Percentiles rank a stretch among this genome's conserved stretches.
Conservation (phyloP, 2,113 vertebrate species). For the Leptocoma aspasia region DNA sequence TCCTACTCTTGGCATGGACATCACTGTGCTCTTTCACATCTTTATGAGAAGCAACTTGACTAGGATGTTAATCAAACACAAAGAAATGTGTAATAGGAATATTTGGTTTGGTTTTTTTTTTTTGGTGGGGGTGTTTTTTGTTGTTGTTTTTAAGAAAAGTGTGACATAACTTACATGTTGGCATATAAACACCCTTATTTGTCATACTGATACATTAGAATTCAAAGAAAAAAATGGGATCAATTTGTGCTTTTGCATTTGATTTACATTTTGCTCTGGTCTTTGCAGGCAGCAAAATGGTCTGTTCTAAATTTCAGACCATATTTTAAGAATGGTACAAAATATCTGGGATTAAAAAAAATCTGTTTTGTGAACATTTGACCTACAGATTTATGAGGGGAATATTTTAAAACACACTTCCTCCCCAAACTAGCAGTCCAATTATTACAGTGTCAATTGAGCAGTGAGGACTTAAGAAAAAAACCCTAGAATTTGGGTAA, state of each 20-base stretch:
- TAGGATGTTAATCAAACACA: neutral
- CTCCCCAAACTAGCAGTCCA: too few relatives aligned
- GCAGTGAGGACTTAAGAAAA: neutral
- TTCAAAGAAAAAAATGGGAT: neutral
- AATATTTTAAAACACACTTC: neutral
- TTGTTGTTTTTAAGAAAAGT: neutral
- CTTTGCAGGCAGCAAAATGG: neutral
- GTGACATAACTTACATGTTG: neutral
- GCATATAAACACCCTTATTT: neutral
- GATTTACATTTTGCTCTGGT: neutral
- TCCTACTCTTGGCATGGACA: neutral
- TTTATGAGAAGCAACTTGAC: neutral
- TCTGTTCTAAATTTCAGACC: neutral
- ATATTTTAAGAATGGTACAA: neutral
- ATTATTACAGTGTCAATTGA: neutral
- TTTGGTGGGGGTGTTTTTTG: accelerated
- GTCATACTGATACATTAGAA: neutral
- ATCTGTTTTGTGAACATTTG: neutral
- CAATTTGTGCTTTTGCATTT: neutral
- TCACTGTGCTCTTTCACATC: neutral
- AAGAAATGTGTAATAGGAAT: neutral
- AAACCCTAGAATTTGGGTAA: neutral
- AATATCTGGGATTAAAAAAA: neutral
- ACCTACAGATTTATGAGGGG: neutral
- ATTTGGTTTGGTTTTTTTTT: too few relatives aligned